A percentile compares a stretch with the other conserved stretches of the same genome.
Conservation (phyloP, 2,797 vertebrate species). For the Eurystomus glaucurus region DNA sequence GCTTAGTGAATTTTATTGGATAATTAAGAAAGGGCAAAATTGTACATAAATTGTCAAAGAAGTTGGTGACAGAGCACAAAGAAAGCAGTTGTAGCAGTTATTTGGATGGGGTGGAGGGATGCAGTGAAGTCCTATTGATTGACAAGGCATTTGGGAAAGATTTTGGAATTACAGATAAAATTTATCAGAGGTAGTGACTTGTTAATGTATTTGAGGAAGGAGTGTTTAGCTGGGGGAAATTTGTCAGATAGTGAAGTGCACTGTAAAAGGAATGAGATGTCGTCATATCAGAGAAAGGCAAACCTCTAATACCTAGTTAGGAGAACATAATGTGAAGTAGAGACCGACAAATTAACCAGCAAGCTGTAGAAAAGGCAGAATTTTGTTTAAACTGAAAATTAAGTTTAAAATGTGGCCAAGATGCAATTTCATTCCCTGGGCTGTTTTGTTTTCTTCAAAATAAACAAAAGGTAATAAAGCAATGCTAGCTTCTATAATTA, state of each 20-base stretch:
- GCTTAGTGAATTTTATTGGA: not conserved
- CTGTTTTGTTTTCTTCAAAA: not conserved
- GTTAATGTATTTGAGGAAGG: not conserved
- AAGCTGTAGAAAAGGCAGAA: not conserved
- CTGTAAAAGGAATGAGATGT: not conserved
- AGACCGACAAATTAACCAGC: not conserved
- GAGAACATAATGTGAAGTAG: not conserved
- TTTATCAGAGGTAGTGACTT: not conserved
- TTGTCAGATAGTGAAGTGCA: not conserved
- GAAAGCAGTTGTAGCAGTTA: not conserved
- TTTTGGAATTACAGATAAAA: not conserved
- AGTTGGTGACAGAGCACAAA: not conserved
- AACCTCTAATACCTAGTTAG: not conserved
- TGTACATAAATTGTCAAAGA: not conserved
- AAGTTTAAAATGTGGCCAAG: not conserved
- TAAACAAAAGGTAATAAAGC: not conserved
- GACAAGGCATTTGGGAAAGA: not conserved
- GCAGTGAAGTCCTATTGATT: accelerated
- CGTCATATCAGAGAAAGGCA: not conserved
- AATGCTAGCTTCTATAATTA: not conserved
- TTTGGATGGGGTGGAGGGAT: not conserved
- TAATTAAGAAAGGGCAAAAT: not conserved
- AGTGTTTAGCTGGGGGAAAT: not conserved
- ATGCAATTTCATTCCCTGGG: not conserved
- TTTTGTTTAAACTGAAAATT: not conserved